Evolutionary conservation across 2,113 vertebrate species (phyloP).

Genomic region (Hucho hucho): DNA sequence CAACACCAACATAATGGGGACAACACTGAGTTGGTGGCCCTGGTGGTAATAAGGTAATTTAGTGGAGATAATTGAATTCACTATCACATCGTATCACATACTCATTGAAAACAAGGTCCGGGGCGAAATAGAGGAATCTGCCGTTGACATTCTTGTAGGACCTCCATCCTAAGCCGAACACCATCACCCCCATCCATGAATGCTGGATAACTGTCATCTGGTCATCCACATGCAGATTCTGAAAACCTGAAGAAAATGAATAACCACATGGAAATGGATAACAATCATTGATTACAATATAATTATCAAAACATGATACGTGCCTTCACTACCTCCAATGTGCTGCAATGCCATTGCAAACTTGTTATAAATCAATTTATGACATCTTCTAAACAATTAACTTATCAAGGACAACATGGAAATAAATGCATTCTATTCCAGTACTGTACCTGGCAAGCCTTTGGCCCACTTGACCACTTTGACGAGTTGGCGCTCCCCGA

Average conservation of each 20-base stretch:
- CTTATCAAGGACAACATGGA: no score
- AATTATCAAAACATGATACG: background rate
- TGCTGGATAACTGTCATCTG: slow-evolving; percentile 98
- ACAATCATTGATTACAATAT: background rate
- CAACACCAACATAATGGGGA: slow-evolving; percentile 20
- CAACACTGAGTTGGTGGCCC: background rate
- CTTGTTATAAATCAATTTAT: background rate
- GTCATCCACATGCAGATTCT: slow-evolving; percentile 94
- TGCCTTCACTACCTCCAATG: background rate
- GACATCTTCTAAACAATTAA: no score
- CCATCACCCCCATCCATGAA: slow-evolving; percentile 99
- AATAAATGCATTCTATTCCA: background rate
- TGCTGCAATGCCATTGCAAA: no score
- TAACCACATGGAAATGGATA: background rate
- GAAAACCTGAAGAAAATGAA: slow-evolving; percentile 79
- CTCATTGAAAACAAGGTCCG: slow-evolving; percentile 98
- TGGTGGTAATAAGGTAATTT: slow-evolving; percentile 23
- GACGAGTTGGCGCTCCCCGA: slow-evolving; percentile 93
- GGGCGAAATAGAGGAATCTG: slow-evolving; percentile 97
- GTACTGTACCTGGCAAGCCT: slow-evolving; percentile 87
- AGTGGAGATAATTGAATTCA: slow-evolving; percentile 11
- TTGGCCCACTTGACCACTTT: slow-evolving; percentile 99
- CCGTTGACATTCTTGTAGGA: slow-evolving; percentile 94
- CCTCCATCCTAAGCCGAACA: slow-evolving; percentile 95
- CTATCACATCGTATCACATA: slow-evolving; percentile 71